phyloP scores from a whole-genome alignment of 2,797 vertebrate species.

The Chiloscyllium punctatum region DNA sequence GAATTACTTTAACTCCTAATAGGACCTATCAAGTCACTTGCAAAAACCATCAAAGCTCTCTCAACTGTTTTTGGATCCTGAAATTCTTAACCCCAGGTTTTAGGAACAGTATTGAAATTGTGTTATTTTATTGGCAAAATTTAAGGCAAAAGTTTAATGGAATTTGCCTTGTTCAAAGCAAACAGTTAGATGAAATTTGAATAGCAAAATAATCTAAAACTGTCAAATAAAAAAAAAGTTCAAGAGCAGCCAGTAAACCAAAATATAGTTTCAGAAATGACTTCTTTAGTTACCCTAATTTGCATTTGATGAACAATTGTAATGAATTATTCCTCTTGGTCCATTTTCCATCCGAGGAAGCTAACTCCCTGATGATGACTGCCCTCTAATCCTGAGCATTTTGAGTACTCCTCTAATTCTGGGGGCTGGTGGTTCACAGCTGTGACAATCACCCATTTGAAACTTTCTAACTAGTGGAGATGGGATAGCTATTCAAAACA shows the following conservation, averaged over 20 bases:
- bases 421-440: too few species aligned
- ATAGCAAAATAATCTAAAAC: neutral
- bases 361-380: too few species aligned
- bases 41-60: neutral
- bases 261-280: neutral
- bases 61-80: neutral
- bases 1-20: neutral
- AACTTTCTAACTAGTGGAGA: too few species aligned
- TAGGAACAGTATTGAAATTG: neutral
- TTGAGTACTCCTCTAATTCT: too few species aligned
- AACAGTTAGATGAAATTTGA: conserved; percentile 26
- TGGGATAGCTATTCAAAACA: too few species aligned
- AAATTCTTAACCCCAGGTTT: neutral
- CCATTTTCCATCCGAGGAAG: too few species aligned
- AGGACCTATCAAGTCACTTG: neutral
- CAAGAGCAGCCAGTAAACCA: neutral
- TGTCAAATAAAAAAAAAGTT: neutral
- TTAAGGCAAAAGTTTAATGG: neutral
- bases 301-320: neutral
- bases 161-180: conserved; percentile 20
- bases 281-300: neutral
- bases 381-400: too few species aligned
- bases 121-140: neutral
- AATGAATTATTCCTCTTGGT: neutral
- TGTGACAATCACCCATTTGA: too few species aligned